These are phyloP conservation scores for Macrosteles quadrilineatus DNA, from an alignment of 1,140 invertebrate species.

Conservation along the genomic window DNA sequence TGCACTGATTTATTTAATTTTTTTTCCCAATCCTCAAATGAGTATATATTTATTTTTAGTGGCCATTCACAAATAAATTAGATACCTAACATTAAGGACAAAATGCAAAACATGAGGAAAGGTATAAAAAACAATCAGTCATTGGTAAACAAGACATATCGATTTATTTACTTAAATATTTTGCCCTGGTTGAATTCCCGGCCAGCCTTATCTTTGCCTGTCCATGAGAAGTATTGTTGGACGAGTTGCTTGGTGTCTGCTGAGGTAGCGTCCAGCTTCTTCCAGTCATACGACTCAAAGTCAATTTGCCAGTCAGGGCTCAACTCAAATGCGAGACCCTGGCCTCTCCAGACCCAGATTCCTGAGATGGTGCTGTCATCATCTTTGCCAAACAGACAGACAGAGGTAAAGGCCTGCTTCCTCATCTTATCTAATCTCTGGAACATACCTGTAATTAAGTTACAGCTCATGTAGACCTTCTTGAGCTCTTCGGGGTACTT, in stretches of 20 bases:
- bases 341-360: conserved; percentile 96
- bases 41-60: conserved; percentile 49
- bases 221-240: conserved; percentile 91
- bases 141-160: conserved; percentile 1
- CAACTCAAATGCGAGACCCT: conserved; percentile 87
- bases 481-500: conserved; percentile 92
- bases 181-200: conserved; percentile 98
- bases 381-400: conserved; percentile 91
- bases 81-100: background rate
- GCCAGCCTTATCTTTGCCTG: conserved; percentile 82
- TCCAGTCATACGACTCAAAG: conserved; percentile 97
- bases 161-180: conserved; percentile 88
- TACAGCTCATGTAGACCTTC: conserved; percentile 95
- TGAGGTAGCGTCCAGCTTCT: conserved; percentile 83
- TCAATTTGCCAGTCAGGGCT: conserved; percentile 94
- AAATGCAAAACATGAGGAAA: conserved; percentile 4
- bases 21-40: conserved; percentile 43
- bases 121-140: conserved; percentile 22
- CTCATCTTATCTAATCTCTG: conserved; percentile 98
- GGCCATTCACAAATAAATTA: conserved; percentile 11
- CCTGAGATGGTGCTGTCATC: conserved; percentile 93
- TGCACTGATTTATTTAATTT: too few relatives aligned
- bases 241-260: conserved; percentile 89
- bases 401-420: conserved; percentile 93
- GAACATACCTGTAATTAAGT: conserved; percentile 87